These are phyloP conservation scores for Rhineura floridana DNA, from an alignment of 2,113 vertebrate genomes.

Conservation along the genomic window DNA sequence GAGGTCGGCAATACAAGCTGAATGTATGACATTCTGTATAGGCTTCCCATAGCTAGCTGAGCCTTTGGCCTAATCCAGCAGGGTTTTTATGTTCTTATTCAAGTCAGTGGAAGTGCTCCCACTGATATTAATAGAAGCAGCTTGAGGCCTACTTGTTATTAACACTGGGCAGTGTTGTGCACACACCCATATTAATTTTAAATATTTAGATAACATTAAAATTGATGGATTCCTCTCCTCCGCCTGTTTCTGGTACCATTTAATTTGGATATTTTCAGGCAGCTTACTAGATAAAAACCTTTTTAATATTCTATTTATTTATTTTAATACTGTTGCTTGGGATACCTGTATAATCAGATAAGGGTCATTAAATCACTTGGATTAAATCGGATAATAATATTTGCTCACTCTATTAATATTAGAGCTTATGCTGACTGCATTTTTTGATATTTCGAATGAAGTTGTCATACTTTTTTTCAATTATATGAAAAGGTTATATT, in stretches of 20 bases:
- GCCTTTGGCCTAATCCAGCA: not conserved
- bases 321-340: conserved; percentile 76
- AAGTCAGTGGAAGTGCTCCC: conserved; percentile 35
- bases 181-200: conserved; percentile 68
- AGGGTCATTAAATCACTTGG: conserved; percentile 81
- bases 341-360: conserved; percentile 81
- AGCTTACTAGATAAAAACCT: conserved; percentile 78
- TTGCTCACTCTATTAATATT: conserved; percentile 78
- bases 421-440: conserved; percentile 72
- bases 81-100: not conserved
- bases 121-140: conserved; percentile 24
- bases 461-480: conserved; percentile 67
- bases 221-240: conserved; percentile 53
- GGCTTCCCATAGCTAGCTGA: not conserved
- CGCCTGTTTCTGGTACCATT: conserved; percentile 46
- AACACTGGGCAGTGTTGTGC: conserved; percentile 52
- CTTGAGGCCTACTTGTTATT: conserved; percentile 38
- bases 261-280: conserved; percentile 79
- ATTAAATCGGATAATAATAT: conserved; percentile 82
- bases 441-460: conserved; percentile 74
- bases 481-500: conserved; percentile 75
- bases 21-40: not conserved
- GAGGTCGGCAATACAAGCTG: not conserved
- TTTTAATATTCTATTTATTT: conserved; percentile 82
- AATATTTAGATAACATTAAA: conserved; percentile 74